A percentile compares a stretch with the other conserved stretches of the same genome.
phyloP scores from a whole-genome alignment of 1,140 invertebrate genomes.

The Maniola jurtina region DNA sequence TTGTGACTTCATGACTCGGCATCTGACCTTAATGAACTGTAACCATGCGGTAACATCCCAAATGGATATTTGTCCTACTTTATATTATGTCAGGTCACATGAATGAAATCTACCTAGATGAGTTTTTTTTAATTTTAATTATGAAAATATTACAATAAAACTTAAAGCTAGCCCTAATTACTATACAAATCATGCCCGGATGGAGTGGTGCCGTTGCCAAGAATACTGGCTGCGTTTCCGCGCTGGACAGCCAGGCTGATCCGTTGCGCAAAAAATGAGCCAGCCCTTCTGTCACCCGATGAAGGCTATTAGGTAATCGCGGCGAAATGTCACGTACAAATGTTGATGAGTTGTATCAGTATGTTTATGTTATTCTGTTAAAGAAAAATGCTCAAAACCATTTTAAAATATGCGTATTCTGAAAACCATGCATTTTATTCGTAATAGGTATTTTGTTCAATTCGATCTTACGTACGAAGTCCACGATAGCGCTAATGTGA shows the following conservation, averaged over 20 bases:
- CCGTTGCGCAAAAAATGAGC: too few relatives aligned
- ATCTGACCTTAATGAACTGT: constrained; percentile 13
- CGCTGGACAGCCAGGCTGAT: too few relatives aligned
- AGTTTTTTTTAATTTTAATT: too few relatives aligned
- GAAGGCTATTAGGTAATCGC: too few relatives aligned
- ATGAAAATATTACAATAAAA: too few relatives aligned
- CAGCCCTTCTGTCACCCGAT: too few relatives aligned
- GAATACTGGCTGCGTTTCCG: too few relatives aligned
- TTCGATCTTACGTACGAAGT: constrained; percentile 26
- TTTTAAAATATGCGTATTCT: neutral
- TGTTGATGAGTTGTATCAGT: too few relatives aligned
- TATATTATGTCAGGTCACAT: neutral
- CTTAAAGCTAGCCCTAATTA: too few relatives aligned
- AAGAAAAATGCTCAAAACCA: neutral
- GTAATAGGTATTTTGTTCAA: neutral
- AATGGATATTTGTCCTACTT: constrained; percentile 4
- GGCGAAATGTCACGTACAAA: too few relatives aligned
- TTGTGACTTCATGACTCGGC: constrained; percentile 10
- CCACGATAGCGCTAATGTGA: constrained; percentile 24
- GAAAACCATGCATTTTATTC: constrained; percentile 15
- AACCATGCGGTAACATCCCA: constrained; percentile 13
- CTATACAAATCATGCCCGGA: too few relatives aligned
- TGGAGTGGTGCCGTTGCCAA: too few relatives aligned
- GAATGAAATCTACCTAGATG: constrained; percentile 12
- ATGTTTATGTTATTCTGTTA: neutral